These are phyloP conservation scores for Lucinisca nassula DNA, from an alignment of 2,888 invertebrate species.

Conservation along the genomic window DNA sequence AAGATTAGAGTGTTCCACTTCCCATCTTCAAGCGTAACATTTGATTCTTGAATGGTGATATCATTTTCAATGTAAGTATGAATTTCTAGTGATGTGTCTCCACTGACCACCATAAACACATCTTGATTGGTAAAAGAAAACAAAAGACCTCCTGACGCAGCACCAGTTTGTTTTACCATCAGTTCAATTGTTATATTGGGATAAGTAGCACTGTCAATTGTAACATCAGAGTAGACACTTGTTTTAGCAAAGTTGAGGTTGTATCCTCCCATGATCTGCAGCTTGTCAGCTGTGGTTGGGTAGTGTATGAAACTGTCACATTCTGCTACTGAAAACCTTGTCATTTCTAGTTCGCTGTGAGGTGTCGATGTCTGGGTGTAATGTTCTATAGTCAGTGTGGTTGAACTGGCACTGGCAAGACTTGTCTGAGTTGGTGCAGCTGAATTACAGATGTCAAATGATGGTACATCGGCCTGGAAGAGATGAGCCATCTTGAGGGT, in stretches of 20 bases:
- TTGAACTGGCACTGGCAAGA: slow-evolving; percentile 29
- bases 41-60: slow-evolving; percentile 50
- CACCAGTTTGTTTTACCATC: slow-evolving; percentile 62
- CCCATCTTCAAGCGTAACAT: slow-evolving; percentile 62
- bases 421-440: slow-evolving; percentile 34
- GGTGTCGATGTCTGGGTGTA: slow-evolving; percentile 48
- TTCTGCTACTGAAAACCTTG: slow-evolving; percentile 51
- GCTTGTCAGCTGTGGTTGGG: slow-evolving; percentile 52
- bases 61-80: slow-evolving; percentile 47
- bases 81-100: slow-evolving; percentile 58
- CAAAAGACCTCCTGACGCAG: slow-evolving; percentile 60
- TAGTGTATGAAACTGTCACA: slow-evolving; percentile 74
- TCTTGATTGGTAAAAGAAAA: slow-evolving; percentile 72
- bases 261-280: slow-evolving; percentile 73
- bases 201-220: slow-evolving; percentile 45
- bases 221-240: slow-evolving; percentile 56
- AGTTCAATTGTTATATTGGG: slow-evolving; percentile 72
- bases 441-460: slow-evolving; percentile 61
- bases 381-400: slow-evolving; percentile 27
- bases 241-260: slow-evolving; percentile 70
- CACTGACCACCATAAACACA: slow-evolving; percentile 57
- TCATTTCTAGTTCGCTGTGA: slow-evolving; percentile 44
- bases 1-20: slow-evolving; percentile 78
- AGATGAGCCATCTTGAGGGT: slow-evolving; percentile 57
- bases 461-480: slow-evolving; percentile 30